Percentiles rank a stretch among this genome's conserved stretches.
phyloP scores from a whole-genome alignment of 2,113 vertebrate genomes.

The Notothenia coriiceps region DNA sequence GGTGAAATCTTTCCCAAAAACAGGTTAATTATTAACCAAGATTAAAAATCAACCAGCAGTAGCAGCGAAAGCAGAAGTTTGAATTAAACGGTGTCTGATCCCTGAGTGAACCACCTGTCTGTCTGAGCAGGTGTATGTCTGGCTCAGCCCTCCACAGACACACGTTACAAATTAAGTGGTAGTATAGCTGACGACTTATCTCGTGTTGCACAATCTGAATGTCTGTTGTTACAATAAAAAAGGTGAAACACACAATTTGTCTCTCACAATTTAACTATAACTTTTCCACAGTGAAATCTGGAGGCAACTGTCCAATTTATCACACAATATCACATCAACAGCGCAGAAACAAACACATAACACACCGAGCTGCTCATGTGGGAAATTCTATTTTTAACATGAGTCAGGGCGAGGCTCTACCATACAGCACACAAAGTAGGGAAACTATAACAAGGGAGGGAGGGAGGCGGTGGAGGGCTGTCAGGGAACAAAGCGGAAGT shows the following conservation, averaged over 20 bases:
- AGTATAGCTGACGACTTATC: not conserved
- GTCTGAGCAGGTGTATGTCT: conserved; percentile 62
- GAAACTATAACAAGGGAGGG: conserved; percentile 70
- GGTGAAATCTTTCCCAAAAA: conserved; percentile 16
- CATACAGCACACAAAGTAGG: conserved; percentile 73
- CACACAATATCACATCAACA: conserved; percentile 14
- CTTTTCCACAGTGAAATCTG: not conserved
- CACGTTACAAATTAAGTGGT: conserved; percentile 45
- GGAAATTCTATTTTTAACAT: conserved; percentile 80
- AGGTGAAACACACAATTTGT: not conserved
- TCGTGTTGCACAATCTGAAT: not conserved
- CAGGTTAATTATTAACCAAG: conserved; percentile 6
- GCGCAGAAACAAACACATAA: conserved; percentile 61
- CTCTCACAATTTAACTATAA: not conserved
- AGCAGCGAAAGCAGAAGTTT: not conserved
- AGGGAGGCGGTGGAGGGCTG: conserved; percentile 46
- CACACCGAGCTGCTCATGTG: conserved; percentile 59
- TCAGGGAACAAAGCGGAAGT: conserved; percentile 76
- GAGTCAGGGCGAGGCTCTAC: conserved; percentile 78
- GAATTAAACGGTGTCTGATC: not conserved
- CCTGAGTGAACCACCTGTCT: conserved; percentile 52
- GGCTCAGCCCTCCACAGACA: conserved; percentile 15
- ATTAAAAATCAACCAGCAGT: not conserved
- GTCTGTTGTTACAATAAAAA: not conserved
- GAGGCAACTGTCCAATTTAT: not conserved